Conservation (phyloP, 2,113 vertebrate genomes). For the Seriola rivoliana region DNA sequence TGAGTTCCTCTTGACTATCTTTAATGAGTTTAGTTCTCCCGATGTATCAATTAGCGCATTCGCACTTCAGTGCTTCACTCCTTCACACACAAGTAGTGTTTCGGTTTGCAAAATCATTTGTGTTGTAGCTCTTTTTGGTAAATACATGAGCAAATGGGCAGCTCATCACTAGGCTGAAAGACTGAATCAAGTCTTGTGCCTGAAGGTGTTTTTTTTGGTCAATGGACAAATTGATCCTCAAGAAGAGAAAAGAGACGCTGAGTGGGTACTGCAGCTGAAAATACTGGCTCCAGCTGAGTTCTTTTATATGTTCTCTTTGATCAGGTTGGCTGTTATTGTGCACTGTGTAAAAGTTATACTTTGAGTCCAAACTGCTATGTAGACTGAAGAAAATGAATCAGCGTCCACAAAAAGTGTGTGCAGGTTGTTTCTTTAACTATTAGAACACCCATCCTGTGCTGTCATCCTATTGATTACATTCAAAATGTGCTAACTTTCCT, state of each 20-base stretch:
- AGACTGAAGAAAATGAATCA: not conserved
- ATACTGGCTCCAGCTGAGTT: not conserved
- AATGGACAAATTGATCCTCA: constrained; percentile 9
- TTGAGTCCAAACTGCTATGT: not conserved
- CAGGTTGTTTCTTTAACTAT: not conserved
- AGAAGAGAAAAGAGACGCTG: not conserved
- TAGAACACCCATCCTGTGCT: not conserved
- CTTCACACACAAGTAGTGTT: not conserved
- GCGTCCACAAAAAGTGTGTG: not conserved
- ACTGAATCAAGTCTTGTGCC: not conserved
- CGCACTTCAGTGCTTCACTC: not conserved
- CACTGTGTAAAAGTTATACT: not conserved
- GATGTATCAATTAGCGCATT: not conserved
- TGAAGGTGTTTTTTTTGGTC: constrained; percentile 11
- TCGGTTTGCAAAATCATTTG: not conserved
- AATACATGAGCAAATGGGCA: not conserved
- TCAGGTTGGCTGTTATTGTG: not conserved
- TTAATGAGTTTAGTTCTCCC: not conserved
- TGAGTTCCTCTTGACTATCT: not conserved
- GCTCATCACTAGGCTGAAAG: not conserved
- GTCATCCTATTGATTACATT: not conserved
- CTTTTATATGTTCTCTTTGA: not conserved
- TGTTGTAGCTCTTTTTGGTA: not conserved
- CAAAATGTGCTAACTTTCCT: not conserved
- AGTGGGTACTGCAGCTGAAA: not conserved